Percentiles rank a stretch among this genome's conserved stretches.
These are phyloP conservation scores for Galemys pyrenaicus DNA, from an alignment of 2,113 vertebrate genomes.

Conservation along the genomic window DNA sequence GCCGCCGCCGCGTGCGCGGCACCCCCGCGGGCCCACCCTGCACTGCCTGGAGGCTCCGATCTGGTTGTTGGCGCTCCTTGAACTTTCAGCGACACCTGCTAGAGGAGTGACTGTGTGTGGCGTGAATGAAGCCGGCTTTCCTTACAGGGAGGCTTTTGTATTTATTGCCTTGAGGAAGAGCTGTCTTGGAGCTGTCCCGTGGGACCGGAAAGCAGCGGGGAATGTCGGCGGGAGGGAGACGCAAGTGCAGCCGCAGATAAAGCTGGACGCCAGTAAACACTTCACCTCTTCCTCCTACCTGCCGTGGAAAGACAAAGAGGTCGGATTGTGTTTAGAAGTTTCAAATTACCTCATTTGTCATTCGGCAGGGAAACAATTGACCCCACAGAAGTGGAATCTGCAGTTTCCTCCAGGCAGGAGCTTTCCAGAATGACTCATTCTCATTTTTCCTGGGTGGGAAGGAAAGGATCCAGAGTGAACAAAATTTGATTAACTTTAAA, in stretches of 20 bases:
- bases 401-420: neutral
- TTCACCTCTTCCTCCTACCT: slow-evolving; percentile 39
- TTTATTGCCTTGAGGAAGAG: neutral
- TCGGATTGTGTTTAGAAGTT: neutral
- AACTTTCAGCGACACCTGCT: neutral
- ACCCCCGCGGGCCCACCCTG: neutral
- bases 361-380: neutral
- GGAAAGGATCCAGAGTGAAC: neutral
- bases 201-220: neutral
- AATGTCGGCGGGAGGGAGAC: neutral
- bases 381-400: neutral
- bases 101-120: neutral
- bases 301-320: neutral
- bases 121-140: neutral
- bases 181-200: neutral
- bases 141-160: neutral
- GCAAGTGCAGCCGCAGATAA: neutral
- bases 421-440: neutral
- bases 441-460: neutral
- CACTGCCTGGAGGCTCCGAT: neutral
- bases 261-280: neutral
- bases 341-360: slow-evolving; percentile 55
- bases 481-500: neutral
- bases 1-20: neutral
- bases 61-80: neutral